Conservation (phyloP, 2,797 vertebrate species). For the Phoebastria nigripes region DNA sequence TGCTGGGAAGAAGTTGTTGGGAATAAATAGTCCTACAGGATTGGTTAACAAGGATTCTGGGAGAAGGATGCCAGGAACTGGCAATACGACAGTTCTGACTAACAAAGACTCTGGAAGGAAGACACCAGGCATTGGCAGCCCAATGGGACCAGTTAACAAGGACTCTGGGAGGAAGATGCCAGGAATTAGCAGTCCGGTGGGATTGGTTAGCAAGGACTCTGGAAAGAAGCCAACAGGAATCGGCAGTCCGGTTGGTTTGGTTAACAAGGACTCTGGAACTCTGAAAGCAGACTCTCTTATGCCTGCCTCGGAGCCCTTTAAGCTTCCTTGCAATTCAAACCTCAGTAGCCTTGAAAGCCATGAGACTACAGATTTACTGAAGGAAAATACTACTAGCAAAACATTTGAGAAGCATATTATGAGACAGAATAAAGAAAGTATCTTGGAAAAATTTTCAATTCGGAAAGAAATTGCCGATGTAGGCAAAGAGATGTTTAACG, state of each 20-base stretch:
- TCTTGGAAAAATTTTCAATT: slow-evolving; percentile 73
- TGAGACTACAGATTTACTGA: slow-evolving; percentile 61
- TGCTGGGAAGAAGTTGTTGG: slow-evolving; percentile 70
- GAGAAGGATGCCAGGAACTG: slow-evolving; percentile 62
- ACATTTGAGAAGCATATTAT: slow-evolving; percentile 69
- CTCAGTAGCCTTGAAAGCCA: slow-evolving; percentile 65
- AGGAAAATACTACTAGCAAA: slow-evolving; percentile 67
- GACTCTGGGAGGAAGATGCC: slow-evolving; percentile 72
- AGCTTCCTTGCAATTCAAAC: slow-evolving; percentile 67
- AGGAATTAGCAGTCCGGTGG: slow-evolving; percentile 65
- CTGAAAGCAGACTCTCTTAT: slow-evolving; percentile 65
- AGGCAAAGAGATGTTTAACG: slow-evolving; percentile 72
- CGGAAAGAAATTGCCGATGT: slow-evolving; percentile 71
- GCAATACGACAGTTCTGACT: slow-evolving; percentile 38
- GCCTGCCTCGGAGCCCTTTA: slow-evolving; percentile 67
- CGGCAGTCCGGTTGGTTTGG: slow-evolving; percentile 32
- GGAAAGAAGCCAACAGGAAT: slow-evolving; percentile 68
- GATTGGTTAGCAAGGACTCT: slow-evolving; percentile 72
- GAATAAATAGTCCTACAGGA: slow-evolving; percentile 33
- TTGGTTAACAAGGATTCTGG: slow-evolving; percentile 71
- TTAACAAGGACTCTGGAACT: slow-evolving; percentile 68
- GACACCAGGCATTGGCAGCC: slow-evolving; percentile 65
- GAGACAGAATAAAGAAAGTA: slow-evolving; percentile 73
- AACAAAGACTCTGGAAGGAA: slow-evolving; percentile 74
- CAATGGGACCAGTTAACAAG: slow-evolving; percentile 64